Conservation (phyloP, 2,113 vertebrate genomes). For the Daubentonia madagascariensis region DNA sequence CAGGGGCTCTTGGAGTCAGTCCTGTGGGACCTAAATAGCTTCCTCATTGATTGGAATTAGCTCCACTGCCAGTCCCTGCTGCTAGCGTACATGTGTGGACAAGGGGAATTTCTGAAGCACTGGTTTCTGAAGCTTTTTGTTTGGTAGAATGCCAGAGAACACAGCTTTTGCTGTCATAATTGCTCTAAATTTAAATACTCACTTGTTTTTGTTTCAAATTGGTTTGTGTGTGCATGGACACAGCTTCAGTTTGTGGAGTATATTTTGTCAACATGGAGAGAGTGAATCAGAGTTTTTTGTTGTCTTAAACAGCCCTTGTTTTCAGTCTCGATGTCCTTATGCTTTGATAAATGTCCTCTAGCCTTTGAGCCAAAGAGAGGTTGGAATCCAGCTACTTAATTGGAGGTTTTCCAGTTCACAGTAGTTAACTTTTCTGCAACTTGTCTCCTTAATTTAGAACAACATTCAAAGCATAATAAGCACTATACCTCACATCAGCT, state of each 20-base stretch:
- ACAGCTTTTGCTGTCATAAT: conserved; percentile 65
- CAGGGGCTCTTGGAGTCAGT: neutral
- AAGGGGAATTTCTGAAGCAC: neutral
- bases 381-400: conserved; percentile 65
- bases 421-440: conserved; percentile 61
- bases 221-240: conserved; percentile 51
- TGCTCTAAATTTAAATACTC: conserved; percentile 58
- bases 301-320: conserved; percentile 31
- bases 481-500: conserved; percentile 38
- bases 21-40: neutral
- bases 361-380: conserved; percentile 46
- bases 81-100: neutral
- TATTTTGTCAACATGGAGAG: conserved; percentile 66
- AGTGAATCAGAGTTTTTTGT: conserved; percentile 58
- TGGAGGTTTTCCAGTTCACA: conserved; percentile 71
- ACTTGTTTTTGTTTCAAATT: conserved; percentile 64
- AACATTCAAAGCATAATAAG: conserved; percentile 70
- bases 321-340: neutral
- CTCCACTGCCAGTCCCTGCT: neutral
- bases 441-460: conserved; percentile 70
- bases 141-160: conserved; percentile 58
- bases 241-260: conserved; percentile 33
- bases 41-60: neutral
- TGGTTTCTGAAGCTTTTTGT: conserved; percentile 17
- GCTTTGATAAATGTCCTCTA: conserved; percentile 41